phyloP scores from a whole-genome alignment of 2,113 vertebrate genomes.

The Ciconia boyciana region DNA sequence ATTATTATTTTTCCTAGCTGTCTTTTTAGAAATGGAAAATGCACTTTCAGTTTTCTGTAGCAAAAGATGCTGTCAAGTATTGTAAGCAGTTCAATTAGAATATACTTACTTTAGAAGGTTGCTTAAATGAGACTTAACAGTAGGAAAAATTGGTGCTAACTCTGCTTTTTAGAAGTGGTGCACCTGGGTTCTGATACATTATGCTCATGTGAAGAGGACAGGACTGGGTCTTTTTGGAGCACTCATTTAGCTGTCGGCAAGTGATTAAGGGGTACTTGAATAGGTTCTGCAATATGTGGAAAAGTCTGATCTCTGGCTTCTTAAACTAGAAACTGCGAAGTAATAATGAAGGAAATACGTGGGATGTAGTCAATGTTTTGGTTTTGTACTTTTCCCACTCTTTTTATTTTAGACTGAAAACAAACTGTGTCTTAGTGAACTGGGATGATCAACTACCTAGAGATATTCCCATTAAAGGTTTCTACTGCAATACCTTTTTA shows the following conservation, averaged over 20 bases:
- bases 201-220: conserved; percentile 36
- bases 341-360: neutral
- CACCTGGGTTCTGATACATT: conserved; percentile 50
- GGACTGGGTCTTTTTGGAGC: conserved; percentile 22
- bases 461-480: neutral
- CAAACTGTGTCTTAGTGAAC: neutral
- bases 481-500: neutral
- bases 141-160: conserved; percentile 6
- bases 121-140: conserved; percentile 34
- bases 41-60: neutral
- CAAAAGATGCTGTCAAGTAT: neutral
- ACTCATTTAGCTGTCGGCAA: conserved; percentile 25
- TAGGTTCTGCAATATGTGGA: neutral
- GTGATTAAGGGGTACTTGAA: conserved; percentile 55
- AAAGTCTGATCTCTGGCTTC: conserved; percentile 39
- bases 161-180: conserved; percentile 44
- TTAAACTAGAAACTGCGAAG: neutral
- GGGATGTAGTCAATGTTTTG: neutral
- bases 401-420: neutral
- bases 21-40: neutral
- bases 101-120: conserved; percentile 45
- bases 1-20: neutral
- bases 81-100: conserved; percentile 19
- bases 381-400: neutral
- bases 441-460: neutral